Evolutionary conservation across 2,113 vertebrate species (phyloP), one percentile per base, ranked within the genome.

Genomic region (Stegostoma tigrinum): DNA sequence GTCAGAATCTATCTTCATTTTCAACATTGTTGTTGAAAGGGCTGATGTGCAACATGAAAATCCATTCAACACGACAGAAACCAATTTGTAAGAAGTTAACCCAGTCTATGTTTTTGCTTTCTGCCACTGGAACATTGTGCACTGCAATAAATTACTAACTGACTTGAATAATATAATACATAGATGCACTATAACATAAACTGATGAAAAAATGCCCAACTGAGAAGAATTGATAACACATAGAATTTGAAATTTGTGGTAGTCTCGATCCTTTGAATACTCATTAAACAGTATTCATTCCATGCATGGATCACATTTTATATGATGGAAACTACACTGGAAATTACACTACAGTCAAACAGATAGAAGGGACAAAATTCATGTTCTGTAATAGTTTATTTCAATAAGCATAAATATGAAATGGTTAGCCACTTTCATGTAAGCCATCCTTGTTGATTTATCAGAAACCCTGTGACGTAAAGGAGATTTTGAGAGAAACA

Each of bases 11-110:
- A 94, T 90, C 91, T 27, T 94, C 38, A 45, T 94, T 94, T 94
- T 42, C 61, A 94, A 45, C n/a, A 94, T 23, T 21, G 8, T 45
- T 94, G 91, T 24, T 94, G 67, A 68, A 38, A 45, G 21, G n/a
- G 30, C 38, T 45, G 55, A 45, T 94, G 38, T 68, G 21, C 91
- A 94, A 68, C 64, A 94, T 45, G 38, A 45, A 42, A 94, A 94
- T n/a, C n/a, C 90, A 94, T 38, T 94, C 64, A 38, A 45, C n/a
- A 3, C 0, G 23, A 67, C 91, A 94, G 64, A 94, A 94, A 68
- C 19, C 64, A 94, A 94, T 94, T 67, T 94, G 38, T 27, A 42
- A 94, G 27, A 90, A 52, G 87, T 90, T 90, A 90, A 90, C 64
- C n/a, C 24, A 23, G 55, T n/a, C 19, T 94, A 70, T 94, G 38